phyloP scores from a whole-genome alignment of 2,888 invertebrate genomes.

The Flabesymbios commensalis region DNA sequence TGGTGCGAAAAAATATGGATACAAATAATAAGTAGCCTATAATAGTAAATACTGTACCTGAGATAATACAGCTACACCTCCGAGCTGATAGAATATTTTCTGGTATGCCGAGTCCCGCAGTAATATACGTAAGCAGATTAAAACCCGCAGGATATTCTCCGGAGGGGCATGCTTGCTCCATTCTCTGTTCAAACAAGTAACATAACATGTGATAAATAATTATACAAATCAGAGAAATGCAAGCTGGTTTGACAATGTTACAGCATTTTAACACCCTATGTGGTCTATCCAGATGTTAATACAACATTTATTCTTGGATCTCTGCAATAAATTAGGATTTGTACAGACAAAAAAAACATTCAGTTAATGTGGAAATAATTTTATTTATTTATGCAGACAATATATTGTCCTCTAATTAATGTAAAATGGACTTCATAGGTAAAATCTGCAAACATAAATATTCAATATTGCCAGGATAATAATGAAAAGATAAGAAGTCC shows the following conservation, averaged over 20 bases:
- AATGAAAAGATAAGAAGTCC: conserved; percentile 20
- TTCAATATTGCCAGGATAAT: not conserved
- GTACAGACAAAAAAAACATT: too few species aligned
- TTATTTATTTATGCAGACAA: not conserved
- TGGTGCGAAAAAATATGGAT: not conserved
- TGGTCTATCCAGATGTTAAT: too few species aligned
- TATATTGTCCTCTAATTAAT: not conserved
- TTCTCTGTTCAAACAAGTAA: conserved; percentile 38
- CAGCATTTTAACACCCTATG: too few species aligned
- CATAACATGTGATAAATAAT: not conserved
- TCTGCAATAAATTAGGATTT: too few species aligned
- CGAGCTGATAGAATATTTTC: conserved; percentile 47
- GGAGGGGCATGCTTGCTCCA: conserved; percentile 51
- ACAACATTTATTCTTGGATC: too few species aligned
- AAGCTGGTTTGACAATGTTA: too few species aligned
- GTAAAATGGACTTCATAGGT: not conserved
- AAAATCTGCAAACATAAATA: not conserved
- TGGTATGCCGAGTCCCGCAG: conserved; percentile 53
- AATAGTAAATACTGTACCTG: conserved; percentile 37
- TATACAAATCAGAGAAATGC: conserved; percentile 1
- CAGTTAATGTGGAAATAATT: too few species aligned
- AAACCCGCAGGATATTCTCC: conserved; percentile 50
- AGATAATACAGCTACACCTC: conserved; percentile 48
- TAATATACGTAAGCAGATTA: conserved; percentile 54
- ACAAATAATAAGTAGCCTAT: too few species aligned